Evolutionary conservation across 2,888 invertebrate genomes (phyloP), one percentile per base, ranked within the genome.

Genomic region (Polydrusus pterygomalis): DNA sequence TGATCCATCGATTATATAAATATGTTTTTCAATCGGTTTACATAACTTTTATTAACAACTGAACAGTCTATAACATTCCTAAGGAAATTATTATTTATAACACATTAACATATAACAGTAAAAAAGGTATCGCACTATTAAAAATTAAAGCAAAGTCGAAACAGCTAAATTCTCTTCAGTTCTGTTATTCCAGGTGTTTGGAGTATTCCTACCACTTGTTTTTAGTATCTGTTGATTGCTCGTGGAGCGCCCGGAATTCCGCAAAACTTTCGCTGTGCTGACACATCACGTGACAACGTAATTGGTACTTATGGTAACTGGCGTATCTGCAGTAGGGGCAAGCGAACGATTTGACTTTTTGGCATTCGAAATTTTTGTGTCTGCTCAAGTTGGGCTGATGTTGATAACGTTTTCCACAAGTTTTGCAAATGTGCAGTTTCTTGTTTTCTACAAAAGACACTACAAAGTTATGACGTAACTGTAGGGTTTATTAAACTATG

Each of bases 311-410:
- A 67, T 71, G 67, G 43, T 65, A 75, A 56, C 65, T 62, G 54
- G 71, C 67, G 71, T 74, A 68, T 3, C 13, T 13, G 51, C 74
- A 74, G 40, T 34, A 56, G 2, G 65, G 58, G 34, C 80, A 80
- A 6, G 69, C 38, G 38, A 79, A 79, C 2, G 77, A 79, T 54
- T 75, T 75, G 20, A 68, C 58, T 60, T 81, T 82, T 49, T 81
- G 81, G 72, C 82, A 82, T 72, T 82, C 82, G 56, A 78, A 80
- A 40, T 81, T 82, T 45, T 69, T 75, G 68, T 82, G 82, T 51
- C 82, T 77, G 60, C 79, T 77, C 9, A 82, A 75, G n/a, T 80
- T 81, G n/a, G 80, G 79, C 18, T 77, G 71, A 20, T 80, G 79
- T 54, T 78, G 80, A 70, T 82, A 82, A 11, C 68, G 65, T 70